phyloP scores from a whole-genome alignment of 2,888 invertebrate genomes.

The Brachypalpus laphriformis region DNA sequence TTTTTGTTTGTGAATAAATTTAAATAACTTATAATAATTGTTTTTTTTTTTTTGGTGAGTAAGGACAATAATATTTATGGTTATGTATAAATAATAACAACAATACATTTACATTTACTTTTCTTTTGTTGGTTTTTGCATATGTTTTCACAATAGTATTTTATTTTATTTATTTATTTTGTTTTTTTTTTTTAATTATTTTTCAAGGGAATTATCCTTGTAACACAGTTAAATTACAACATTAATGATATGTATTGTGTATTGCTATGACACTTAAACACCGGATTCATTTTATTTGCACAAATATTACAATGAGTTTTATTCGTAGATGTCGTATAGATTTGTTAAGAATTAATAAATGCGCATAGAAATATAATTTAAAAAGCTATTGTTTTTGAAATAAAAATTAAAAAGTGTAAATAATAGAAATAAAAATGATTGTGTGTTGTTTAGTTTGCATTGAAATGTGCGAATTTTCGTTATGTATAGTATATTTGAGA shows the following conservation, averaged over 20 bases:
- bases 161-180: constrained; percentile 46
- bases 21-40: constrained; percentile 36
- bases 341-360: constrained; percentile 13
- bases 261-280: constrained; percentile 82
- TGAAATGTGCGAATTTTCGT: background rate
- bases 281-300: constrained; percentile 75
- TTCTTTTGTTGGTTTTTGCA: constrained; percentile 26
- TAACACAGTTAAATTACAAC: constrained; percentile 82
- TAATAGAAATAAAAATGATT: background rate
- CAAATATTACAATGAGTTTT: constrained; percentile 59
- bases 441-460: constrained; percentile 3
- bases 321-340: constrained; percentile 37
- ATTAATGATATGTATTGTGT: constrained; percentile 83
- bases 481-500: background rate
- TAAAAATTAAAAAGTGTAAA: background rate
- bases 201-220: constrained; percentile 73
- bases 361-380: constrained; percentile 47
- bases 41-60: constrained; percentile 43
- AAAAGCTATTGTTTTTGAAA: constrained; percentile 3
- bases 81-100: constrained; percentile 67
- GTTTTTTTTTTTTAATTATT: constrained; percentile 61
- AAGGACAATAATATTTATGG: constrained; percentile 47
- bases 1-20: constrained; percentile 48
- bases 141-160: constrained; percentile 55
- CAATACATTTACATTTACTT: constrained; percentile 78